Percentiles rank a stretch among this genome's conserved stretches.
phyloP scores from a whole-genome alignment of 53 echinoderm and acorn worm species.

The Echinarachnius parma region DNA sequence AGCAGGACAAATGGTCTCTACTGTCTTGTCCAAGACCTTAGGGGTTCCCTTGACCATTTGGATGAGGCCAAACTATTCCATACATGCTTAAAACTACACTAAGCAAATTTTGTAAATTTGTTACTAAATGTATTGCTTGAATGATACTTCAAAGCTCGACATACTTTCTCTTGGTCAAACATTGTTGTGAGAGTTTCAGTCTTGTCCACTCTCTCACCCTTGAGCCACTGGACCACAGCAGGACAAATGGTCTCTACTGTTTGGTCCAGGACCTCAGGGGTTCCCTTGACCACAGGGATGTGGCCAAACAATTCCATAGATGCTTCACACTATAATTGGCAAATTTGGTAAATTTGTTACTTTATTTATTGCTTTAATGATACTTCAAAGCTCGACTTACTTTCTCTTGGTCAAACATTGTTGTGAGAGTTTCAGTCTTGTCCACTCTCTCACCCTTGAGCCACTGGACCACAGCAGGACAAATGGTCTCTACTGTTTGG shows the following conservation, averaged over 20 bases:
- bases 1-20: conserved; percentile 41
- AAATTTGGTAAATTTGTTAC: too few relatives aligned
- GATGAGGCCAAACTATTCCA: conserved; percentile 55
- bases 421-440: background rate
- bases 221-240: conserved; percentile 58
- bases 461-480: conserved; percentile 58
- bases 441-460: conserved; percentile 37
- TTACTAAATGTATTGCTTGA: too few relatives aligned
- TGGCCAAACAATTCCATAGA: too few relatives aligned
- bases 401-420: conserved; percentile 23
- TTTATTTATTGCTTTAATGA: too few relatives aligned
- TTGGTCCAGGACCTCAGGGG: conserved; percentile 49
- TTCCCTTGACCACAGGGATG: conserved; percentile 44
- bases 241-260: conserved; percentile 38
- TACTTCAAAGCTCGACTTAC: too few relatives aligned
- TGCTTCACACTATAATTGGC: too few relatives aligned
- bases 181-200: conserved; percentile 2
- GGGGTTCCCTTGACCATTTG: conserved; percentile 45
- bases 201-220: conserved; percentile 23
- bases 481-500: conserved; percentile 25
- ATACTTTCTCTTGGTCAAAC: conserved; percentile 27
- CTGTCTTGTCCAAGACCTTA: conserved; percentile 44
- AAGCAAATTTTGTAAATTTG: too few relatives aligned
- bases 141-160: too few relatives aligned
- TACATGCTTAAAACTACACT: too few relatives aligned